phyloP scores from a whole-genome alignment of 2,888 invertebrate species.

The Choreutis nemorana region DNA sequence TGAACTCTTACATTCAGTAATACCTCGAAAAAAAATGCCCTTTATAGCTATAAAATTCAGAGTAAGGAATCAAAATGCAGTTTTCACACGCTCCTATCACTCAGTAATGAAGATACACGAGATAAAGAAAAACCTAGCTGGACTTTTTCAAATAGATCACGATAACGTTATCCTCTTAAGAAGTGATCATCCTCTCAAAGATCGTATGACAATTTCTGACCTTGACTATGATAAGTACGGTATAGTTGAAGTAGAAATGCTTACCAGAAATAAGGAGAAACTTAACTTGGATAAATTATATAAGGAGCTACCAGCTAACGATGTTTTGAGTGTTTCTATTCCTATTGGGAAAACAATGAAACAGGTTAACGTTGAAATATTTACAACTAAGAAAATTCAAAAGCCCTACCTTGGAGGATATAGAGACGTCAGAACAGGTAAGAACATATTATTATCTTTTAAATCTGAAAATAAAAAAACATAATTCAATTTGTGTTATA shows the following conservation, averaged over 20 bases:
- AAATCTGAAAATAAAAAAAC: conserved; percentile 1
- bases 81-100: conserved; percentile 62
- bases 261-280: conserved; percentile 43
- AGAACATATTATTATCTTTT: neutral
- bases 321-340: conserved; percentile 50
- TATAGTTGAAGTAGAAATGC: conserved; percentile 47
- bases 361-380: conserved; percentile 57
- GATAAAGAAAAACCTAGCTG: conserved; percentile 67
- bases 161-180: conserved; percentile 57
- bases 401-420: conserved; percentile 88
- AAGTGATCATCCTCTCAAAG: conserved; percentile 41
- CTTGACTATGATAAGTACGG: conserved; percentile 58
- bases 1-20: conserved; percentile 40
- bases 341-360: conserved; percentile 41
- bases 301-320: conserved; percentile 44
- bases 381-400: conserved; percentile 53
- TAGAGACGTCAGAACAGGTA: conserved; percentile 72
- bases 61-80: conserved; percentile 39
- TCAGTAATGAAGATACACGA: conserved; percentile 61
- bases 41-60: conserved; percentile 56
- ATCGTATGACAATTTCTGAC: conserved; percentile 46
- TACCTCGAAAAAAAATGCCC: conserved; percentile 49
- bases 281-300: conserved; percentile 49
- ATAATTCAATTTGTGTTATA: conserved; percentile 20
- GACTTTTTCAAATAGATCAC: conserved; percentile 62